Evolutionary conservation across 2,888 invertebrate genomes (phyloP), one percentile per base, ranked within the genome.

Genomic region (Scaptomyza tumidula): DNA sequence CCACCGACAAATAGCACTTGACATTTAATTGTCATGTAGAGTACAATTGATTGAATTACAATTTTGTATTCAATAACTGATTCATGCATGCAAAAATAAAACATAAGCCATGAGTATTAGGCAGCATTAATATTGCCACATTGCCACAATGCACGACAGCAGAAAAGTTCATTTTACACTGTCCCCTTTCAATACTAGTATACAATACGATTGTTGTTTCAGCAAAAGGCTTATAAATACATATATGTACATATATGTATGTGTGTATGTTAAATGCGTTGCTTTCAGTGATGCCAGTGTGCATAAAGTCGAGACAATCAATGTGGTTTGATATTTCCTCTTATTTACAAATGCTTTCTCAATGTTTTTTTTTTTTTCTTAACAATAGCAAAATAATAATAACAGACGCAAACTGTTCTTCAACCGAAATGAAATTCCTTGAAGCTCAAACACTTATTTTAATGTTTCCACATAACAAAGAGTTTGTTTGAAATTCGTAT

Each of bases 271-370:
- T 62, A 62, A 55, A 64, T 57, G 64, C 63, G 44, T 44, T 41
- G 74, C 64, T 41, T 75, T 64, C 71, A 63, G 54, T 67, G 53
- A 74, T 80, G 78, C 61, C 65, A 62, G 46, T 44, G 61, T 56
- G 56, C 75, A 61, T 54, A 54, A 49, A 88, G 88, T 80, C 81
- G 70, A 86, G 82, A 84, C 84, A 84, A 84, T 84, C 84, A 84
- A 84, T 74, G 84, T 84, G 88, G 78, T 83, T 88, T 82, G 78
- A 86, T 69, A 86, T 67, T 86, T 83, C 63, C 66, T 61, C 60
- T 80, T 57, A 62, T 74, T 24, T 62, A 63, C 58, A 68, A 59
- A 61, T 60, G 71, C 70, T 72, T 70, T 82, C 81, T 74, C 71
- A 76, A 70, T 71, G 7, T 37, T 2, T 37, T n/a, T 6, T 14